A percentile compares a stretch with the other conserved stretches of the same genome.
Conservation (phyloP, 2,113 vertebrate genomes). For the Rhea americana region DNA sequence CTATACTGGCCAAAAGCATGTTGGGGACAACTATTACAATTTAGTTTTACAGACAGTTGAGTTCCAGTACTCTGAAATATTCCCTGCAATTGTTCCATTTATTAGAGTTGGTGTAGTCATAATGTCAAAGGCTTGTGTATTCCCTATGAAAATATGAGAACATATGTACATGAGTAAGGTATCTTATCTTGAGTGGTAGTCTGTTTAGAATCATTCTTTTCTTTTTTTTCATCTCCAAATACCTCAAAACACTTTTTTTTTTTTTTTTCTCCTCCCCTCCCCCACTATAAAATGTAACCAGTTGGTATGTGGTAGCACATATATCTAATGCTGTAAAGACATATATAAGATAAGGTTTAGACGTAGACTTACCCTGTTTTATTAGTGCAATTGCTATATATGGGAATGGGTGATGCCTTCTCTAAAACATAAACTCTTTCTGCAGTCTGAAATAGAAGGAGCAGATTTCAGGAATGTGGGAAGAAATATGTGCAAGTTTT, state of each 20-base stretch:
- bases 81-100: not conserved
- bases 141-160: not conserved
- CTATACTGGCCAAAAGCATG: not conserved
- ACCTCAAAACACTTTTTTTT: fast-evolving
- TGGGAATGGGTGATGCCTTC: fast-evolving
- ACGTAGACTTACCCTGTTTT: not conserved
- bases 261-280: fast-evolving
- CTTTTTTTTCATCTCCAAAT: not conserved
- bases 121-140: not conserved
- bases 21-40: not conserved
- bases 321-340: not conserved
- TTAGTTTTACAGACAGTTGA: not conserved
- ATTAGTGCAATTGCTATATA: not conserved
- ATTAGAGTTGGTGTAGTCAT: not conserved
- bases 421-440: fast-evolving
- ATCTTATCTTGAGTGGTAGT: not conserved
- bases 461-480: fast-evolving
- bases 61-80: not conserved
- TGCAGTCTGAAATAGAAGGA: not conserved
- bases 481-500: not conserved
- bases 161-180: not conserved
- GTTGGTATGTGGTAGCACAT: fast-evolving
- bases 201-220: not conserved
- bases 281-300: not conserved
- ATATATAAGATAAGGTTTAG: not conserved